Evolutionary conservation across 2,888 invertebrate genomes (phyloP), one percentile per base, ranked within the genome.

Genomic region (Lordiphosa andalusiaca): DNA sequence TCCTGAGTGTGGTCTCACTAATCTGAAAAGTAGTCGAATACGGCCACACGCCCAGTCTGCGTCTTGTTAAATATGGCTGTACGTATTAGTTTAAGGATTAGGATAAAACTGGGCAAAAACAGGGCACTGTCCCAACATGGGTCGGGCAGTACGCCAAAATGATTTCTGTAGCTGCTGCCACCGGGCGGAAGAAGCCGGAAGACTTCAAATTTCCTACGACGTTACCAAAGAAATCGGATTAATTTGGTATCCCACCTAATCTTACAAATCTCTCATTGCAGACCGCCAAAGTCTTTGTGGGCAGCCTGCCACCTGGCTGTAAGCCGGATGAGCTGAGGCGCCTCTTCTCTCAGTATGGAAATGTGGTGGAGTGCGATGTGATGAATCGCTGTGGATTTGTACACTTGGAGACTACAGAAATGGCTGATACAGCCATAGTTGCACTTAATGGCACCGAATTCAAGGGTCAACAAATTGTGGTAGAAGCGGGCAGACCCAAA

Each of bases 311-410:
- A 57, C 94, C 94, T 81, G 94, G 94, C 80, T 95, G 96, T 71
- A 94, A 95, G 83, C 93, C 94, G 53, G 94, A 95, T 81, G 96
- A 97, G 82, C 91, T 97, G 42, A 91, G 95, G 44, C 93, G 93
- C 70, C 91, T 97, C 48, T 98, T 98, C 90, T 93, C 95, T 73
- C 93, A 94, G 51, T 96, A 94, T 89, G 97, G 97, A 42, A 92
- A 92, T 54, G 97, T 98, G 5, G 95, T 95, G 13, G 98, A 98
- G 90, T 97, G 97, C 89, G 98, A 98, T 88, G 95, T 98, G 58
- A 95, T 98, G 91, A 97, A 97, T 89, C 93, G 96, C 63, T 98
- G 96, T 89, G 98, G 97, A 7, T 98, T 98, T 90, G 95, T 98
- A 48, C 97, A 97, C 90, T 94, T 96, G 93, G 94, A 95, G 86